Percentiles rank a stretch among this genome's conserved stretches.
phyloP scores from a whole-genome alignment of 2,797 vertebrate genomes.

The Microtus agrestis region DNA sequence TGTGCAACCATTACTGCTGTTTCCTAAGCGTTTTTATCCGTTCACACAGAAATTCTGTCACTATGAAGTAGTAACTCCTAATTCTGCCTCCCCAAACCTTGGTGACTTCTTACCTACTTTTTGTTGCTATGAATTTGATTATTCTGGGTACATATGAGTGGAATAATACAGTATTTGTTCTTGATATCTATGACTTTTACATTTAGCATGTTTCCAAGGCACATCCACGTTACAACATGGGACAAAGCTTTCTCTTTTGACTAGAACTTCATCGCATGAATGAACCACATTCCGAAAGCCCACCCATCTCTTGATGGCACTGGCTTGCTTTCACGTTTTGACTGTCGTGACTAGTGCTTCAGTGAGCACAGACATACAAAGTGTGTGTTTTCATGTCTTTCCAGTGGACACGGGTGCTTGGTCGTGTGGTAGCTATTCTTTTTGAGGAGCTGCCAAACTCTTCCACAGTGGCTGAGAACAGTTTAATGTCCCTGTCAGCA shows the following conservation, averaged over 20 bases:
- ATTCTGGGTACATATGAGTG: neutral
- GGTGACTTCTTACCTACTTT: neutral
- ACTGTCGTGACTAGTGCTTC: neutral
- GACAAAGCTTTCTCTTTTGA: neutral
- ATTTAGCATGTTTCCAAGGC: constrained; percentile 1
- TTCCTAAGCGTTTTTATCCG: constrained; percentile 22
- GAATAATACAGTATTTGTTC: neutral
- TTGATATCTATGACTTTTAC: constrained; percentile 4
- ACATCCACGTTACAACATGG: neutral
- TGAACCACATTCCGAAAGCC: neutral
- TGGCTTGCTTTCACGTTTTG: neutral
- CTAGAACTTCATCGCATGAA: neutral
- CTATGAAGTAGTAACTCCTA: neutral
- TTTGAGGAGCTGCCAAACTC: neutral
- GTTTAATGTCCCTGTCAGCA: neutral
- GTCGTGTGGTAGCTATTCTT: neutral
- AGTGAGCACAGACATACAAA: neutral
- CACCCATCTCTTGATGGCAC: neutral
- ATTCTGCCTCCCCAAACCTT: neutral
- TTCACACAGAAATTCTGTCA: neutral
- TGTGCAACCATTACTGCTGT: neutral
- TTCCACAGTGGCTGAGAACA: neutral
- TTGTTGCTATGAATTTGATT: neutral
- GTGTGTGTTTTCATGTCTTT: neutral
- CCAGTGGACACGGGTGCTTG: neutral